These are phyloP conservation scores for Electrophaes corylata DNA, from an alignment of 2,888 invertebrate genomes.

Conservation along the genomic window DNA sequence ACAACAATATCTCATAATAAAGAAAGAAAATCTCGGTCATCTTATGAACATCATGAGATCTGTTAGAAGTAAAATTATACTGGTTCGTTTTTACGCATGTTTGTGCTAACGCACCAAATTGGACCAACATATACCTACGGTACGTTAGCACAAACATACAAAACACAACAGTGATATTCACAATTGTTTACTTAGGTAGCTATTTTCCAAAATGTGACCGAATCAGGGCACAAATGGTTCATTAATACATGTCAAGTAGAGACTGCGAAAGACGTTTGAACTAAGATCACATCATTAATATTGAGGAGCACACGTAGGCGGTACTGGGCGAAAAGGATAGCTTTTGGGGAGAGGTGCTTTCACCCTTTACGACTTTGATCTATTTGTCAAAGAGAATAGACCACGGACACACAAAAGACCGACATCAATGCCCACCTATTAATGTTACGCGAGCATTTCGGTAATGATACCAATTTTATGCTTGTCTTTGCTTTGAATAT, in stretches of 20 bases:
- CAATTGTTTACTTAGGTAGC: slow-evolving; percentile 45
- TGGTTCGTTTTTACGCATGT: neutral
- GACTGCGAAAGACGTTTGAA: slow-evolving; percentile 74
- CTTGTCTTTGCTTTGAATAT: slow-evolving; percentile 46
- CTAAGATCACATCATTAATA: slow-evolving; percentile 83
- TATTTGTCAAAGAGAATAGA: slow-evolving; percentile 69
- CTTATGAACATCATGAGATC: no score
- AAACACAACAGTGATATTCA: slow-evolving; percentile 20
- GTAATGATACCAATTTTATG: slow-evolving; percentile 58
- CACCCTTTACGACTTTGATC: slow-evolving; percentile 76
- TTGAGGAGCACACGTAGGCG: slow-evolving; percentile 77
- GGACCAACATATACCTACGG: neutral
- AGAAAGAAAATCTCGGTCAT: no score
- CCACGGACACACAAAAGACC: slow-evolving; percentile 51
- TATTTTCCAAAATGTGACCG: slow-evolving; percentile 55
- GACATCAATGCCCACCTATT: slow-evolving; percentile 43
- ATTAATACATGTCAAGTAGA: slow-evolving; percentile 78
- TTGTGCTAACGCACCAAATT: no score
- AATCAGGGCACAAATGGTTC: slow-evolving; percentile 73
- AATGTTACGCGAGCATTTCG: slow-evolving; percentile 26
- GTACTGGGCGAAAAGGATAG: slow-evolving; percentile 68
- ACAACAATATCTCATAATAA: no score
- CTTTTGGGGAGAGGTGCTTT: slow-evolving; percentile 66
- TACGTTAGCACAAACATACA: slow-evolving; percentile 20
- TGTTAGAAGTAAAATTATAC: neutral